Percentiles rank a stretch among this genome's conserved stretches.
phyloP scores from a whole-genome alignment of 2,888 invertebrate genomes.

The Cryptosula pallasiana region DNA sequence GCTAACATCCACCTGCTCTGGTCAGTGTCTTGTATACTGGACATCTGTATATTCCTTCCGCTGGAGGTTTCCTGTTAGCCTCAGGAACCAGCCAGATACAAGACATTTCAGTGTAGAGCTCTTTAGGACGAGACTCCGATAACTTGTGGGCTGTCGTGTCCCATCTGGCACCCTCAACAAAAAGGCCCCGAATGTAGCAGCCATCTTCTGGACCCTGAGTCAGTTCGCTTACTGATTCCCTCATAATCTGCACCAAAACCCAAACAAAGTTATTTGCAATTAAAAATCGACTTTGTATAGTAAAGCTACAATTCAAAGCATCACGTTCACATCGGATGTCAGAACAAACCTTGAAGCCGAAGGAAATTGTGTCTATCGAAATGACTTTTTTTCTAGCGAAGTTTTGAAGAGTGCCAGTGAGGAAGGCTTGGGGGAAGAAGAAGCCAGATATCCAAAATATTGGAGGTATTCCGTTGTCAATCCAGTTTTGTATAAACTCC shows the following conservation, averaged over 20 bases:
- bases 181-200: slow-evolving; percentile 53
- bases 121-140: slow-evolving; percentile 51
- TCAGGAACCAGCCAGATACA: slow-evolving; percentile 67
- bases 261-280: too few species aligned
- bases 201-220: slow-evolving; percentile 47
- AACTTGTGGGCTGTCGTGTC: slow-evolving; percentile 37
- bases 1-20: slow-evolving; percentile 57
- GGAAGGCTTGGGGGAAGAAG: slow-evolving; percentile 56
- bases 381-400: slow-evolving; percentile 50
- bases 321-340: not conserved
- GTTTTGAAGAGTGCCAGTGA: slow-evolving; percentile 55
- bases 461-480: slow-evolving; percentile 49
- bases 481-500: slow-evolving; percentile 50
- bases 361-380: slow-evolving; percentile 53
- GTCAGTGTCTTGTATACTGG: slow-evolving; percentile 65
- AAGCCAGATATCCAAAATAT: slow-evolving; percentile 59
- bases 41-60: slow-evolving; percentile 58
- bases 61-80: slow-evolving; percentile 59
- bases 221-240: slow-evolving; percentile 37
- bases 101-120: slow-evolving; percentile 62
- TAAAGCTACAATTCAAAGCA: too few species aligned
- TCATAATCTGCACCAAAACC: slow-evolving; percentile 42
- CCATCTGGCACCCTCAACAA: slow-evolving; percentile 52
- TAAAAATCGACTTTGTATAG: too few species aligned
- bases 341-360: slow-evolving; percentile 48